Conservation (phyloP, 2,888 invertebrate species). For the Andricus quercusramuli region DNA sequence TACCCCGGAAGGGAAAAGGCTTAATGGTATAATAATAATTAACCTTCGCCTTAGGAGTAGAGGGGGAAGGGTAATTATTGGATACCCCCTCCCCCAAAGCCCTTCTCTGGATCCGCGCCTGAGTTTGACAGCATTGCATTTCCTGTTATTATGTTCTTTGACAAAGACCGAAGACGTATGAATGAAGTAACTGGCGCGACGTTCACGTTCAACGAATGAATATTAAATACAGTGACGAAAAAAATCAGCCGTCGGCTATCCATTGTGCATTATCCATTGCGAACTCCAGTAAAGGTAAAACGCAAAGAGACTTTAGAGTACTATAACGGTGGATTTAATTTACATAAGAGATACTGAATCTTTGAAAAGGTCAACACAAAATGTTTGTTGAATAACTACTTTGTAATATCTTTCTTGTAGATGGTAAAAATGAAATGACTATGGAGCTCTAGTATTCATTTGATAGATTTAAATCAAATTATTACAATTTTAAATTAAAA, state of each 20-base stretch:
- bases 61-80: no score
- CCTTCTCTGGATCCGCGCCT: no score
- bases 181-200: neutral
- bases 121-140: neutral
- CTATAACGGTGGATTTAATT: neutral
- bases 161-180: neutral
- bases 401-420: neutral
- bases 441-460: no score
- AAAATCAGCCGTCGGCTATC: neutral
- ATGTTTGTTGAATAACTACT: neutral
- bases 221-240: neutral
- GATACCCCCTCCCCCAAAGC: no score
- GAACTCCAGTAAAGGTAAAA: neutral
- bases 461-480: no score
- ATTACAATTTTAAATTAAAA: no score
- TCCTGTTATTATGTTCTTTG: constrained; percentile 1
- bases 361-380: neutral
- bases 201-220: neutral
- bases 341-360: neutral
- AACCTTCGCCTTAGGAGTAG: no score
- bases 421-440: neutral
- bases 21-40: no score
- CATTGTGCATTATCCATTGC: neutral
- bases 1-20: no score
- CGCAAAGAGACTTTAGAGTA: neutral